Percentiles rank a stretch among this genome's conserved stretches.
Conservation (phyloP, 1,140 invertebrate species). For the Frieseomelitta varia region DNA sequence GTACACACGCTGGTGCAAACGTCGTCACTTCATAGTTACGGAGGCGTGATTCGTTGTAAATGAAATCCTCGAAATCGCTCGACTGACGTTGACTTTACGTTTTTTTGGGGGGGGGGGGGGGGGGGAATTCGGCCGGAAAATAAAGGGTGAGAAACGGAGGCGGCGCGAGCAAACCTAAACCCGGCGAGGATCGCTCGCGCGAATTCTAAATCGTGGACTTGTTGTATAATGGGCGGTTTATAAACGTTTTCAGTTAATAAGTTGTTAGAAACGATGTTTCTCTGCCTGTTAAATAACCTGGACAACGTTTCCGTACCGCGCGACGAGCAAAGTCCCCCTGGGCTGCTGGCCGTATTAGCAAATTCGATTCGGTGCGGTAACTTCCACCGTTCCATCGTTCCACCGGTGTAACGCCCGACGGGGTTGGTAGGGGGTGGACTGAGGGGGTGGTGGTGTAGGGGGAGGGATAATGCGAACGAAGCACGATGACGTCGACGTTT, state of each 20-base stretch:
- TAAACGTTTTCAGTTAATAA: constrained; percentile 10
- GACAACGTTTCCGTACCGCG: constrained; percentile 25
- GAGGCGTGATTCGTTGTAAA: no score
- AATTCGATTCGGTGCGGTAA: constrained; percentile 63
- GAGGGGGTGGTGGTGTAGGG: no score
- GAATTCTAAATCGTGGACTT: background rate
- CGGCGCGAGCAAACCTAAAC: no score
- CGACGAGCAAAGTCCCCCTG: constrained; percentile 32
- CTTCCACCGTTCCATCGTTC: constrained; percentile 35
- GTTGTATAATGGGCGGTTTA: background rate
- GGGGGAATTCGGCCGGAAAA: no score
- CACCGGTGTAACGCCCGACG: constrained; percentile 1
- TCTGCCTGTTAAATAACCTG: constrained; percentile 31
- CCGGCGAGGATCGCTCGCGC: background rate
- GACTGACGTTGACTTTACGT: no score
- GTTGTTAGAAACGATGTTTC: constrained; percentile 24
- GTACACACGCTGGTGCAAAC: no score
- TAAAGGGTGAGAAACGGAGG: no score
- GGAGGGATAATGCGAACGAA: constrained; percentile 20
- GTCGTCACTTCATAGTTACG: no score
- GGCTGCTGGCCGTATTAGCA: constrained; percentile 49
- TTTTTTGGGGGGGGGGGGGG: no score
- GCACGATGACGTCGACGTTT: constrained; percentile 30
- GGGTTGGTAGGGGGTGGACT: background rate
- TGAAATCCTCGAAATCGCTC: no score